phyloP scores from a whole-genome alignment of 1,140 invertebrate genomes.

The Dinothrombium tinctorium region DNA sequence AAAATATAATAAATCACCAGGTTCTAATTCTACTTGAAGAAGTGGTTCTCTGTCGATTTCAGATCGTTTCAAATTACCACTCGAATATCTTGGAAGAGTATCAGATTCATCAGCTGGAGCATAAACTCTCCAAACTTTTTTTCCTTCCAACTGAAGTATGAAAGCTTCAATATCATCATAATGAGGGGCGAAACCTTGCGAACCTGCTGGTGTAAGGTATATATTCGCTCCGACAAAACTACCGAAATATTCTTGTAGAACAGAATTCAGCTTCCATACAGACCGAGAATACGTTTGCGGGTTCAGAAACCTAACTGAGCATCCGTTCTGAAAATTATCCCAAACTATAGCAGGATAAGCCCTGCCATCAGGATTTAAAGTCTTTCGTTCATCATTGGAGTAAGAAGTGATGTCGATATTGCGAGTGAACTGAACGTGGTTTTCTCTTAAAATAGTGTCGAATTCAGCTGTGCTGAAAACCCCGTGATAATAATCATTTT shows the following conservation, averaged over 20 bases:
- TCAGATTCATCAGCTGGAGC: constrained; percentile 29
- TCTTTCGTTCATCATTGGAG: constrained; percentile 46
- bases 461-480: constrained; percentile 48
- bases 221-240: constrained; percentile 31
- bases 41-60: constrained; percentile 52
- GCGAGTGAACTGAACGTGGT: constrained; percentile 49
- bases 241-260: constrained; percentile 75
- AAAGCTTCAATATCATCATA: constrained; percentile 98
- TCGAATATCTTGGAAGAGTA: constrained; percentile 49
- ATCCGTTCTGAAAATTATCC: constrained; percentile 72
- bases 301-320: constrained; percentile 72
- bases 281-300: constrained; percentile 58
- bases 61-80: constrained; percentile 47
- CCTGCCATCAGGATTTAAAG: constrained; percentile 54
- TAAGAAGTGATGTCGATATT: constrained; percentile 81
- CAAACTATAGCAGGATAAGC: constrained; percentile 50
- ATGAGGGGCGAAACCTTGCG: constrained; percentile 92
- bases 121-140: constrained; percentile 82
- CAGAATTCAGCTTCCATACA: constrained; percentile 35
- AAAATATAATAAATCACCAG: constrained; percentile 72
- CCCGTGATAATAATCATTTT: constrained; percentile 37
- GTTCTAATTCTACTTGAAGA: constrained; percentile 48
- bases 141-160: constrained; percentile 81
- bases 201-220: constrained; percentile 62
- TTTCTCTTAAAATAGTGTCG: constrained; percentile 43